phyloP scores from a whole-genome alignment of 2,888 invertebrate species.

The Dendrolimus houi region DNA sequence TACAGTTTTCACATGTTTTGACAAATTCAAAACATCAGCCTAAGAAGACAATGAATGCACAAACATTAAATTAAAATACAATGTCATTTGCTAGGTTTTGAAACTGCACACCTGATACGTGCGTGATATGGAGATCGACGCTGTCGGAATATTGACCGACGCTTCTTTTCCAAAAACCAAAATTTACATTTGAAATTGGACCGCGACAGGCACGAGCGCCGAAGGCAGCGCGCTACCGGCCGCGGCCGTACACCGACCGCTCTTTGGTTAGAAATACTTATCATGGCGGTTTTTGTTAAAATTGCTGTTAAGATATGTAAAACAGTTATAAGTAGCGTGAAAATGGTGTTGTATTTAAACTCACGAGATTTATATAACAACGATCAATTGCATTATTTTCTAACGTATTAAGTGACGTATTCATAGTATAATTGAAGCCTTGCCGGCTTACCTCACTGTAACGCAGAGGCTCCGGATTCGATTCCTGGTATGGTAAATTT shows the following conservation, averaged over 20 bases:
- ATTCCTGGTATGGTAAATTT: too few species aligned
- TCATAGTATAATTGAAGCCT: too few species aligned
- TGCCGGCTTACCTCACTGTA: too few species aligned
- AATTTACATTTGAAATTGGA: constrained; percentile 70
- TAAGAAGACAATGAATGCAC: too few species aligned
- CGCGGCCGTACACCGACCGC: constrained; percentile 2
- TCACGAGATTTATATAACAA: not conserved
- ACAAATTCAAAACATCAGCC: too few species aligned
- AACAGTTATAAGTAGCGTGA: not conserved
- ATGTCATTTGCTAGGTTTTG: too few species aligned
- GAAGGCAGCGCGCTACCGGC: constrained; percentile 57
- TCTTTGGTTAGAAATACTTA: not conserved
- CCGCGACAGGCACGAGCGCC: constrained; percentile 67
- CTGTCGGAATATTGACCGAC: constrained; percentile 18
- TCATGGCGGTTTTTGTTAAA: not conserved
- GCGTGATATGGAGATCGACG: too few species aligned
- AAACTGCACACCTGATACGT: too few species aligned
- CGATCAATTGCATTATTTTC: not conserved
- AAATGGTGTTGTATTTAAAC: not conserved
- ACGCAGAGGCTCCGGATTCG: too few species aligned
- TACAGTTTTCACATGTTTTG: too few species aligned
- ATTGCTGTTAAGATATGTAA: not conserved
- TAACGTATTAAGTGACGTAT: too few species aligned
- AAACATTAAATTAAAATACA: too few species aligned
- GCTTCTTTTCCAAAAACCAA: constrained; percentile 37